Conservation (phyloP, 35 echinoderm and acorn worm genomes). For the Amphiura filiformis region DNA sequence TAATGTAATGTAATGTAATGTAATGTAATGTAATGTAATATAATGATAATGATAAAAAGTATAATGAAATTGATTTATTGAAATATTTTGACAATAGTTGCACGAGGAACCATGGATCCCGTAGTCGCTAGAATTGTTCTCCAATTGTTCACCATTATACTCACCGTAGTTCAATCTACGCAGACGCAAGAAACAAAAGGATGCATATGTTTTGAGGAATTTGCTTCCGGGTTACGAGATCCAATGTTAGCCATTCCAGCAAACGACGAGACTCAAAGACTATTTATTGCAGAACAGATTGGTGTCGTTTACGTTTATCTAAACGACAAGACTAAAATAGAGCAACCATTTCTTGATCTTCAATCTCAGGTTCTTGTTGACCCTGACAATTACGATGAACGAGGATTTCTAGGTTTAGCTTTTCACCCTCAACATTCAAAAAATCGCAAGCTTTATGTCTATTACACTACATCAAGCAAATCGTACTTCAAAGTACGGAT, state of each 20-base stretch:
- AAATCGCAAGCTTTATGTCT: conserved; percentile 80
- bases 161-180: too few relatives aligned
- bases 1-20: too few relatives aligned
- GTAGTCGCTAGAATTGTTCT: too few relatives aligned
- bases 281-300: conserved; percentile 82
- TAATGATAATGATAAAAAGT: too few relatives aligned
- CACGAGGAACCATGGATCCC: too few relatives aligned
- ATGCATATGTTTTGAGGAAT: conserved; percentile 92
- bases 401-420: conserved; percentile 81
- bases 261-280: conserved; percentile 80
- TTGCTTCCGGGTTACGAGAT: conserved; percentile 83
- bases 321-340: conserved; percentile 54
- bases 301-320: conserved; percentile 75
- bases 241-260: conserved; percentile 72
- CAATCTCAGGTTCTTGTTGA: conserved; percentile 43
- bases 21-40: too few relatives aligned
- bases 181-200: too few relatives aligned
- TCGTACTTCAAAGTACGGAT: conserved; percentile 37
- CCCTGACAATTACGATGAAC: conserved; percentile 61
- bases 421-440: conserved; percentile 78
- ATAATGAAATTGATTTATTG: too few relatives aligned
- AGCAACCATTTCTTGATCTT: conserved; percentile 90
- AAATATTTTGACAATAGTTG: too few relatives aligned
- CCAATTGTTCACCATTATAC: too few relatives aligned
- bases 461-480: conserved; percentile 35